Conservation (phyloP, 2,113 vertebrate genomes). For the Pachycephala philippinensis region DNA sequence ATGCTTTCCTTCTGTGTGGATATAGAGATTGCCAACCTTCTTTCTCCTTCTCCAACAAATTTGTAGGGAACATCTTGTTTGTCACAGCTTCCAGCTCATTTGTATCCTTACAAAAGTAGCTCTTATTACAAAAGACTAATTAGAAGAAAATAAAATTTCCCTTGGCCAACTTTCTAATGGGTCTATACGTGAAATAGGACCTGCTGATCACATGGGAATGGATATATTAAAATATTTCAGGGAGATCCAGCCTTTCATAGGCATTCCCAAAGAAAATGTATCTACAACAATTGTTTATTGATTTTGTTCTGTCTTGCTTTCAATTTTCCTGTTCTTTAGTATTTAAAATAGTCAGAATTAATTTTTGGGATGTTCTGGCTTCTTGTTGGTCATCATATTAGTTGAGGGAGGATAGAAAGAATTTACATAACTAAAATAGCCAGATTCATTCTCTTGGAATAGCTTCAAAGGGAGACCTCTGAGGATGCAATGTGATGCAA, state of each 20-base stretch:
- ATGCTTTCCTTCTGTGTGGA: background rate
- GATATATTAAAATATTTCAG: background rate
- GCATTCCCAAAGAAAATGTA: background rate
- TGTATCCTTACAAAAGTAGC: background rate
- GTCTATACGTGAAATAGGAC: background rate
- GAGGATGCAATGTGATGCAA: background rate
- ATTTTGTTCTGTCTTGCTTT: background rate
- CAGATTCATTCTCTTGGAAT: background rate
- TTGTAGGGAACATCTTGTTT: background rate
- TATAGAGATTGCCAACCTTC: background rate
- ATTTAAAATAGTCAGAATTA: background rate
- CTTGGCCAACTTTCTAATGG: background rate
- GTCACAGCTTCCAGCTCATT: background rate
- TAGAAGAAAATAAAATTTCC: background rate
- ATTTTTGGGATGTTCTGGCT: background rate
- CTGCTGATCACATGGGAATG: background rate
- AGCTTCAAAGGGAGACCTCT: background rate
- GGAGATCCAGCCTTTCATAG: background rate
- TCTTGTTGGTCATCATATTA: background rate
- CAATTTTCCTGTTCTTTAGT: background rate
- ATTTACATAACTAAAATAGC: background rate
- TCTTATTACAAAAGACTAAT: background rate
- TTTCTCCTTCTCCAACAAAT: background rate
- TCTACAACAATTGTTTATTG: background rate
- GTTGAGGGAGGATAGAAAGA: background rate